Evolutionary conservation across 1,140 invertebrate genomes (phyloP), one percentile per base, ranked within the genome.

Genomic region (Heliconius congener): DNA sequence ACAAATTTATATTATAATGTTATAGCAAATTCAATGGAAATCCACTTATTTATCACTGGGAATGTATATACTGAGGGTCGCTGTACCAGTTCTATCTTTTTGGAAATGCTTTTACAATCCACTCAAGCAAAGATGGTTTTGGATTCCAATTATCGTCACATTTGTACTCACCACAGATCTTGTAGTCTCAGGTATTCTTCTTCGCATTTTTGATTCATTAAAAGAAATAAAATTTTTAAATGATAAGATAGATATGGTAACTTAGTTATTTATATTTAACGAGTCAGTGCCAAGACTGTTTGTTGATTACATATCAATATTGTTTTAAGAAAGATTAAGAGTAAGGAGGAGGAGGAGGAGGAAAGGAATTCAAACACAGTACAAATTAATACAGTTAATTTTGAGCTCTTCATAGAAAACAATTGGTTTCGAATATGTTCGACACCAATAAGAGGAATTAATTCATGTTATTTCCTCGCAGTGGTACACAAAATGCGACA

Each of bases 21-120:
- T 91, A 74, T 81, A 94, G 93, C 80, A 89, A 82, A 83, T 90
- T 74, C 88, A 91, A 81, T 93, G 91, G 85, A 79, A 80, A 18
- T 90, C 91, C 4, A 93, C 91, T 1, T 93, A 92, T 78, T 50
- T 94, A 73, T 88, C 93, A 18, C 85, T 93, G 84, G 89, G 76
- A 5, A 91, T 94, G 92, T 94, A 94, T 73, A 72, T 92, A 77
- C 39, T 94, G 73, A 84, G 93, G 46, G 88, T 93, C 76, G 78
- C 84, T 2, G 73, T 93, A 30, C 91, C 92, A 8, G 71, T 85
- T 2, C 18, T 94, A 9, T 86, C 85, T 0, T 83, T 93, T 9
- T 92, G 87, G 83, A 94, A 93, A 77, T 84, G 85, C 42, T 77
- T 91, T 2, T 93, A 94, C 78, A 80, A 90, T 9, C 93, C 92